Percentiles rank a stretch among this genome's conserved stretches.
Conservation (phyloP, 2,113 vertebrate species). For the Oenanthe oenanthe region DNA sequence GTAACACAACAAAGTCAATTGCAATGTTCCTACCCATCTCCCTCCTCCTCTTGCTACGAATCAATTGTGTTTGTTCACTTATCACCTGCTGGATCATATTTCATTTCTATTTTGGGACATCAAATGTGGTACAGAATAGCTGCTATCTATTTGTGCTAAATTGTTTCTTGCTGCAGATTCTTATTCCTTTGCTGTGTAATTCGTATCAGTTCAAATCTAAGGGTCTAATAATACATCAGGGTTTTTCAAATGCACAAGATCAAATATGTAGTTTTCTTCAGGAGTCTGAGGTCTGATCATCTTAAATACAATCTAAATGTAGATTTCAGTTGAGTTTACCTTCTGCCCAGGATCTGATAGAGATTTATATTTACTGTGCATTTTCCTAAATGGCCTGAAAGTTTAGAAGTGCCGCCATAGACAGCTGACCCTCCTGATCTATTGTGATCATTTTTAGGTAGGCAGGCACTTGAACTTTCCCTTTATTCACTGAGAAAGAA, state of each 20-base stretch:
- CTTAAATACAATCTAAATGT: neutral
- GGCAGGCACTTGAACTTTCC: neutral
- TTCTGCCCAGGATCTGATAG: neutral
- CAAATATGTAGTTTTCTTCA: neutral
- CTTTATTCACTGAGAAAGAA: neutral
- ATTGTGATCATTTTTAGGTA: neutral
- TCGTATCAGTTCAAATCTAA: constrained; percentile 17
- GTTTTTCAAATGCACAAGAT: neutral
- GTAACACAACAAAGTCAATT: constrained; percentile 45
- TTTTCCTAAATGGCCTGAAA: neutral
- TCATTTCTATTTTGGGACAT: constrained; percentile 48
- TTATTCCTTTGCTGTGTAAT: constrained; percentile 20
- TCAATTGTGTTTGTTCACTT: constrained; percentile 60
- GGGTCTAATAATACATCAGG: neutral
- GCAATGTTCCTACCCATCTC: constrained; percentile 16
- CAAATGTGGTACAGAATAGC: constrained; percentile 22
- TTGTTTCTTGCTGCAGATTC: constrained; percentile 30
- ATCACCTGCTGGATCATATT: constrained; percentile 49
- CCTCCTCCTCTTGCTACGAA: neutral
- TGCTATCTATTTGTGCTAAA: constrained; percentile 40
- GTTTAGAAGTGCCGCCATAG: neutral
- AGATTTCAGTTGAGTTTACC: neutral
- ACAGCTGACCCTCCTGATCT: neutral
- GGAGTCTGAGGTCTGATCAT: neutral
- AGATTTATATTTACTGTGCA: neutral